Evolutionary conservation across 2,797 vertebrate genomes (phyloP), one percentile per base, ranked within the genome.

Genomic region (Eulemur mongoz): DNA sequence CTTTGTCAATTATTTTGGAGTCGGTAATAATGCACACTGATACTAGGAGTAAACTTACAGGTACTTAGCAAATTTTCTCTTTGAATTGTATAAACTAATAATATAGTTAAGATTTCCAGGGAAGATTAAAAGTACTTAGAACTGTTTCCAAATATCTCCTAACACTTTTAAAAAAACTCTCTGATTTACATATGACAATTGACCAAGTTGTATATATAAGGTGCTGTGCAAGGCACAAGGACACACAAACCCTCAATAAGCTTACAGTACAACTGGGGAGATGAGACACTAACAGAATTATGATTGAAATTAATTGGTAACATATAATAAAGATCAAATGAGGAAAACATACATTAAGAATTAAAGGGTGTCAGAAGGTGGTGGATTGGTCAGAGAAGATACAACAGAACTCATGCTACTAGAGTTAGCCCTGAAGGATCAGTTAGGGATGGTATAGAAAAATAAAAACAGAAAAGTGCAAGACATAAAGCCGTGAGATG

Each of bases 11-110:
- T 89, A 82, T 87, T 94, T 40, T 43, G 50, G 80, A 73, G 94
- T 96, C 57, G 78, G 86, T 81, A 82, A 52, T 67, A 93, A 93
- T 93, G 76, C 32, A 87, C 54, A 78, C 11, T 57, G 14, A 43
- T 40, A 30, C 27, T 57, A 78, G 81, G 35, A 86, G 84, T 40
- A 78, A 52, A 93, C 72, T 89, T 81, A 81, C n/a, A 91, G 43
- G 12, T 15, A 54, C 25, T 97, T 59, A 80, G 69, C 59, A 89
- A 22, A 81, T 72, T 78, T 96, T 90, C 32, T 91, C 78, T 85
- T 91, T n/a, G 27, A 25, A 25, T 78, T 40, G 69, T 59, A 88
- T 52, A 95, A 96, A 94, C 63, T 89, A 89, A 69, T 43, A 43
- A 70, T n/a, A 52, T 14, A 38, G 87, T n/a, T 78, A 67, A 89